Evolutionary conservation across 2,888 invertebrate genomes (phyloP), one percentile per base, ranked within the genome.

Genomic region (Octonoba sinensis): DNA sequence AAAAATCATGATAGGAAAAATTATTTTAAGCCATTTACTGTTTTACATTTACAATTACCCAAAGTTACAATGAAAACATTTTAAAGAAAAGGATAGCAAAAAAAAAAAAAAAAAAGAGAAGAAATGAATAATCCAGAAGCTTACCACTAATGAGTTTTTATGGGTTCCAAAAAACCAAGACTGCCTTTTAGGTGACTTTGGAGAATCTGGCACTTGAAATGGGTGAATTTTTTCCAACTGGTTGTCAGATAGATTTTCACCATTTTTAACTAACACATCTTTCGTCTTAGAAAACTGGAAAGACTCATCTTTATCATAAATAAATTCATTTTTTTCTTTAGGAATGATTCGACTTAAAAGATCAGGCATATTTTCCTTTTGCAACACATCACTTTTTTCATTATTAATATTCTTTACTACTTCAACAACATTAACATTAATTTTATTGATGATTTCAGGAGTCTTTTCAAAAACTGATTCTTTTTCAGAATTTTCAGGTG

Each of bases 111-210:
- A 49, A 49, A 15, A 49, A 49, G 49, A 49, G 27, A 36, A 36
- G 3, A 36, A 36, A 1, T 36, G 11, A 4, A 36, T 27, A 36
- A 36, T 8, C 8, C 16, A 60, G 18, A 24, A 60, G 85, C 77
- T 86, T 86, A 79, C 79, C 11, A 82, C 82, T 57, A 76, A 64
- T 20, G 76, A 67, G 57, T 82, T 82, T 49, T 76, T 82, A 56
- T 82, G 82, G 16, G 82, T 56, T 22, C 75, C 82, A 62, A 82
- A 82, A 66, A 82, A 76, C 82, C 82, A 82, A 16, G 82, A 76
- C n/a, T 82, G 74, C 4, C 81, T 56, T 20, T 75, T 82, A 4
- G 79, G 79, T 24, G 79, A 79, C 49, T 78, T 71, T 16, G 78
- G 78, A 47, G 79, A 81, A 3, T 82, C 81, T 18, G 74, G 74